phyloP scores from a whole-genome alignment of 2,888 invertebrate species.

The Phytoseiulus persimilis region DNA sequence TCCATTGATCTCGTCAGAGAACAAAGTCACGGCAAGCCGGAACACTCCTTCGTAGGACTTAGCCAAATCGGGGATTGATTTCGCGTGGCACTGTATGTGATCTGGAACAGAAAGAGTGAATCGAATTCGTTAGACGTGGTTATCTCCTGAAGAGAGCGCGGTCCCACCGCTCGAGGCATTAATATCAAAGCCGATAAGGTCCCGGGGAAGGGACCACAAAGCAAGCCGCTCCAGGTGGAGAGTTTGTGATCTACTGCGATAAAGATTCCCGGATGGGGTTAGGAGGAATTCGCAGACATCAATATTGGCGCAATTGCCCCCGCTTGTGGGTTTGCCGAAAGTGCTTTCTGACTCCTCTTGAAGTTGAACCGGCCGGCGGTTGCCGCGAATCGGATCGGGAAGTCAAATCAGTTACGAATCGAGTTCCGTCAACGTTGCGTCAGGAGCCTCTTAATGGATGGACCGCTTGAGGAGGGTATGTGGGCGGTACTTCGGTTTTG shows the following conservation, averaged over 20 bases:
- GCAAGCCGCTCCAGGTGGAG: background rate
- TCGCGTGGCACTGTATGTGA: background rate
- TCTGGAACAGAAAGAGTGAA: background rate
- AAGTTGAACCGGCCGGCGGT: background rate
- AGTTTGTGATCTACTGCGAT: background rate
- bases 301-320: background rate
- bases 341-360: background rate
- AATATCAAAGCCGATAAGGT: background rate
- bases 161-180: background rate
- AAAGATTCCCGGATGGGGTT: background rate
- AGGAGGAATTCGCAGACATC: background rate
- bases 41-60: background rate
- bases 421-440: too few relatives aligned
- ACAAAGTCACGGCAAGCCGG: background rate
- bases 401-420: background rate
- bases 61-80: background rate
- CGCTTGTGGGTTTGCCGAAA: background rate
- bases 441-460: too few relatives aligned
- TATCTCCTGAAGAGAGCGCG: background rate
- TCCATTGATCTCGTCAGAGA: background rate
- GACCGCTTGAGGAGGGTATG: too few relatives aligned
- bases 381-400: background rate
- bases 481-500: too few relatives aligned
- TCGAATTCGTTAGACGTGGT: background rate
- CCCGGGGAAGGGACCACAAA: background rate